These are phyloP conservation scores for human DNA, from an alignment of 2,113 vertebrate species.

Conservation along the genomic window GRCh38 chr2:219971501-219972000, in stretches of 20 bases:
- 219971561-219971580: too few relatives aligned
- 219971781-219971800: not conserved
- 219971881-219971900: not conserved
- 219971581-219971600: not conserved
- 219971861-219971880: not conserved
- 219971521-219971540: too few relatives aligned
- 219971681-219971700: not conserved
- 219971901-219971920: not conserved
- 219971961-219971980: not conserved
- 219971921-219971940: not conserved
- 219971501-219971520: too few relatives aligned
- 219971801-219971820: not conserved
- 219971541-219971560: too few relatives aligned
- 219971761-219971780: not conserved
- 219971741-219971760: not conserved
- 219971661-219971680: not conserved
- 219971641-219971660: not conserved
- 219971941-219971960: not conserved
- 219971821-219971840: not conserved
- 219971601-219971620: not conserved
- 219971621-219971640: not conserved
- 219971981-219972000: not conserved
- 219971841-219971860: not conserved
- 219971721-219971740: not conserved
- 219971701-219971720: not conserved